Evolutionary conservation across 2,888 invertebrate species (phyloP).

Genomic region (Lasius platythorax): DNA sequence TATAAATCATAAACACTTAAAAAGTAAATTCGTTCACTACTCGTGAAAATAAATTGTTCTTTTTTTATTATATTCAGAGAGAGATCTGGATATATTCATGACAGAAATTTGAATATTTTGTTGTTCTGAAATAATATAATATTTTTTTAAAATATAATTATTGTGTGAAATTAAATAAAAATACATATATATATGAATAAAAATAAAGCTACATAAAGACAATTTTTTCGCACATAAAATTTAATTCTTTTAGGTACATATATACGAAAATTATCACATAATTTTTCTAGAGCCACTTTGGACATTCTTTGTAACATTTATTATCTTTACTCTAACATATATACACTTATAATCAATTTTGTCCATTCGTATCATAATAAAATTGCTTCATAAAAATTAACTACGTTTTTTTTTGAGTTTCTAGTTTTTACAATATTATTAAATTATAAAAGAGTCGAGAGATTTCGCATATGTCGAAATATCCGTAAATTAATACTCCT

Average conservation of each 20-base stretch:
- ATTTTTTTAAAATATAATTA: neutral
- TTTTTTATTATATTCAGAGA: neutral
- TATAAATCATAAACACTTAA: neutral
- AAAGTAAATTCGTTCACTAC: neutral
- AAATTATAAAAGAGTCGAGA: neutral
- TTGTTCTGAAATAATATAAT: neutral
- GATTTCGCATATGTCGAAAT: neutral
- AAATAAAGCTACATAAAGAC: neutral
- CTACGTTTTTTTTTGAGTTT: neutral
- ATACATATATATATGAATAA: too few species aligned
- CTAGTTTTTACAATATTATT: neutral
- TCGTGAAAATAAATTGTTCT: neutral
- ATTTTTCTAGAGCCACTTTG: neutral
- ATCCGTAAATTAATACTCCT: neutral
- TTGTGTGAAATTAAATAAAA: neutral
- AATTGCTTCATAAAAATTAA: neutral
- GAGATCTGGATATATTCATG: neutral
- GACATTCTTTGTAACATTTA: neutral
- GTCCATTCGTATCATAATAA: neutral
- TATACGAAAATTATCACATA: neutral
- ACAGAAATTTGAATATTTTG: neutral
- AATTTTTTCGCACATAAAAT: neutral
- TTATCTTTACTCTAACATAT: too few species aligned
- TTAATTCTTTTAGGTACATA: neutral
- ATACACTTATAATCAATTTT: neutral